phyloP scores from a whole-genome alignment of 2,113 vertebrate species.

The Sisor rabdophorus region DNA sequence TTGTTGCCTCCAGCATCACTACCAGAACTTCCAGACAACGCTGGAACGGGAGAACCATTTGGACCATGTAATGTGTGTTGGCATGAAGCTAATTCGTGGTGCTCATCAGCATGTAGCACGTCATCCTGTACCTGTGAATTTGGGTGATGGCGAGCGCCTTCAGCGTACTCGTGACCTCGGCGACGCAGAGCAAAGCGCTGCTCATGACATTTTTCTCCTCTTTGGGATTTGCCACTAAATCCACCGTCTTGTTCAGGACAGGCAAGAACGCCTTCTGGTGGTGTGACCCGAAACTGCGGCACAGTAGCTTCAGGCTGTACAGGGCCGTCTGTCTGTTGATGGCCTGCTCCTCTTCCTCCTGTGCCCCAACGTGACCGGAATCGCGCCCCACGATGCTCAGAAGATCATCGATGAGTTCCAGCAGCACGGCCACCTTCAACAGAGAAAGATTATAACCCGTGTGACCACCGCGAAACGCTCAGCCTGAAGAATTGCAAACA shows the following conservation, averaged over 20 bases:
- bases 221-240: slow-evolving; percentile 65
- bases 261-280: slow-evolving; percentile 74
- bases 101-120: background rate
- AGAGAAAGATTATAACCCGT: background rate
- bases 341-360: slow-evolving; percentile 76
- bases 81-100: background rate
- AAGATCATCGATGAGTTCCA: slow-evolving; percentile 79
- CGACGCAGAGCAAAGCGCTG: slow-evolving; percentile 87
- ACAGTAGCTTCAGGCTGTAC: slow-evolving; percentile 89
- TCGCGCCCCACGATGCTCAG: slow-evolving; percentile 69
- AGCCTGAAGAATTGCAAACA: background rate
- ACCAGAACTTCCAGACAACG: too few species aligned
- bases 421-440: slow-evolving; percentile 73
- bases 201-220: slow-evolving; percentile 88
- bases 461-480: background rate
- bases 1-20: too few species aligned
- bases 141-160: slow-evolving; percentile 85
- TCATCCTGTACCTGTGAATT: slow-evolving; percentile 77
- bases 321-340: slow-evolving; percentile 93
- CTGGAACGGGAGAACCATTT: background rate
- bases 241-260: slow-evolving; percentile 71
- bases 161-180: slow-evolving; percentile 76
- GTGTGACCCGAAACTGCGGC: slow-evolving; percentile 79
- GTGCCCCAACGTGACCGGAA: slow-evolving; percentile 27
- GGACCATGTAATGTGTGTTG: background rate